These are phyloP conservation scores for Catharus minimus DNA, from an alignment of 2,113 vertebrate species.

Conservation along the genomic window DNA sequence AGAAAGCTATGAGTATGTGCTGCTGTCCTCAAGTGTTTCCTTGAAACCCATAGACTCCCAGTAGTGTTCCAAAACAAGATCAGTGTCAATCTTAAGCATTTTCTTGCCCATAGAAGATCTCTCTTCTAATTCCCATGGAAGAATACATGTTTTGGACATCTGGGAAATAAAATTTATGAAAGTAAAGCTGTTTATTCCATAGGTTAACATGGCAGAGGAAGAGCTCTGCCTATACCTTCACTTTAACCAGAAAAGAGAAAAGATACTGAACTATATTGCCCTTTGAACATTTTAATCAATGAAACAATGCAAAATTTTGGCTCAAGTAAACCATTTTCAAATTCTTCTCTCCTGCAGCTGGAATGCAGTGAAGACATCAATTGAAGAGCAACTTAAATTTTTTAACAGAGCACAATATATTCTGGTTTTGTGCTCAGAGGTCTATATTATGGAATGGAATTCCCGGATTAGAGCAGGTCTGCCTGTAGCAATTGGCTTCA, in stretches of 20 bases:
- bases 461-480: not conserved
- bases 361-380: conserved; percentile 40
- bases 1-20: not conserved
- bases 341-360: conserved; percentile 8
- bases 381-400: conserved; percentile 45
- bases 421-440: not conserved
- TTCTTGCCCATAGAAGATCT: not conserved
- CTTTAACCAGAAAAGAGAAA: not conserved
- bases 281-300: conserved; percentile 20
- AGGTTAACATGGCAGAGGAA: not conserved
- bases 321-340: not conserved
- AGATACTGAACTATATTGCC: not conserved
- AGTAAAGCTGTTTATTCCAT: not conserved
- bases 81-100: not conserved
- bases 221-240: not conserved
- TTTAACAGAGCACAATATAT: conserved; percentile 2
- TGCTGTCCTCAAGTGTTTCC: not conserved
- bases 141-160: not conserved
- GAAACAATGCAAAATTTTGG: conserved; percentile 32
- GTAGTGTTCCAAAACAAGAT: not conserved
- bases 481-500: not conserved
- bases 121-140: not conserved
- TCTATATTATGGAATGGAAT: not conserved
- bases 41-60: not conserved
- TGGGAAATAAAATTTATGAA: not conserved